These are phyloP conservation scores for Thelaira solivaga DNA, from an alignment of 2,888 invertebrate genomes.

Conservation along the genomic window DNA sequence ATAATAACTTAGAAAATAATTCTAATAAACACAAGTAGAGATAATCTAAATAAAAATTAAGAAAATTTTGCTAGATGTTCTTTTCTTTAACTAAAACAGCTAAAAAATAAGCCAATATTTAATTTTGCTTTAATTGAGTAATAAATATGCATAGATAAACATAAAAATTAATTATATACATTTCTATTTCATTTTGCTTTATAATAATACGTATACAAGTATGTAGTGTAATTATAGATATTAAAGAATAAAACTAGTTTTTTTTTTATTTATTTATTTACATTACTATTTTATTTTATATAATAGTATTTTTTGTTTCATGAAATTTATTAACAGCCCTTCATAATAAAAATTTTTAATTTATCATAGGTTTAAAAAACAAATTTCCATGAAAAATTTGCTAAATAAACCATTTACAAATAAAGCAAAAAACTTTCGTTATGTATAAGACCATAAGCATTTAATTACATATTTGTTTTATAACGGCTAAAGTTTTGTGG, in stretches of 20 bases:
- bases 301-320: conserved; percentile 1
- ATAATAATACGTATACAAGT: background rate
- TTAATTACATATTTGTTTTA: conserved; percentile 25
- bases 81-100: conserved; percentile 22
- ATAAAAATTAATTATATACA: background rate
- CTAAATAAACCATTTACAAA: too few relatives aligned
- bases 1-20: conserved; percentile 32
- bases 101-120: conserved; percentile 30
- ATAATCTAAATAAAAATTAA: conserved; percentile 30
- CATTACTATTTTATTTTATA: conserved; percentile 42
- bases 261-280: conserved; percentile 44
- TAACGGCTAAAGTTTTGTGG: conserved; percentile 43
- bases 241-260: conserved; percentile 39
- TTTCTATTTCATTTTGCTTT: conserved; percentile 35
- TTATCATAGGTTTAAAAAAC: too few relatives aligned
- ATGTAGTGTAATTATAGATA: background rate
- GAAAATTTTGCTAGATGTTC: conserved; percentile 41
- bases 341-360: too few relatives aligned
- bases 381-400: too few relatives aligned
- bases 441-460: too few relatives aligned
- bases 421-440: too few relatives aligned
- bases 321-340: too few relatives aligned
- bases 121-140: conserved; percentile 3
- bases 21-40: conserved; percentile 35
- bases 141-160: conserved; percentile 21